phyloP scores from a whole-genome alignment of 2,113 vertebrate species.

The Tautogolabrus adspersus region DNA sequence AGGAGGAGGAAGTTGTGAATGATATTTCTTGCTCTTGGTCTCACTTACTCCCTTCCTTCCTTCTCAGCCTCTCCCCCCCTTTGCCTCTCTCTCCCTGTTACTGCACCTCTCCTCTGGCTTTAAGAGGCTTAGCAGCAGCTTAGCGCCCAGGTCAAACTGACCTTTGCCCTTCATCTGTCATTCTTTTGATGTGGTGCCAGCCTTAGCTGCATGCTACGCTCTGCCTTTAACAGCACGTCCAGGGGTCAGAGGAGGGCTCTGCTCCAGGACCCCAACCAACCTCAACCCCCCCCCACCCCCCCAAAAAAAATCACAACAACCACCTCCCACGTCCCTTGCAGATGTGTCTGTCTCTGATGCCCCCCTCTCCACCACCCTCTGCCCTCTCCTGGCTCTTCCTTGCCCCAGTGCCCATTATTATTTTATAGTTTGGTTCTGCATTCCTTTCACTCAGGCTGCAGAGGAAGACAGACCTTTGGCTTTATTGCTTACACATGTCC shows the following conservation, averaged over 20 bases:
- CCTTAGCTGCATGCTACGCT: constrained; percentile 85
- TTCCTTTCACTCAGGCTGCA: constrained; percentile 94
- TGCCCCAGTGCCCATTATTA: constrained; percentile 92
- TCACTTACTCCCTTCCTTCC: constrained; percentile 61
- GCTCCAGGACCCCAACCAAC: constrained; percentile 85
- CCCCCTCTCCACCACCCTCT: constrained; percentile 59
- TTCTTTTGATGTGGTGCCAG: constrained; percentile 95
- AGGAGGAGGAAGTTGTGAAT: constrained; percentile 67
- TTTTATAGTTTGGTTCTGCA: constrained; percentile 99
- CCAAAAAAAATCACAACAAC: constrained; percentile 10
- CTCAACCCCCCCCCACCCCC: constrained; percentile 42
- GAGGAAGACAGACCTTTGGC: constrained; percentile 92
- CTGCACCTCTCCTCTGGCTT: constrained; percentile 87
- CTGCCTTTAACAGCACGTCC: constrained; percentile 84
- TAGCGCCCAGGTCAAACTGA: constrained; percentile 92
- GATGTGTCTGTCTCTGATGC: constrained; percentile 73
- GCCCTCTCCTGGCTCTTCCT: constrained; percentile 78
- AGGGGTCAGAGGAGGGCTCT: constrained; percentile 85
- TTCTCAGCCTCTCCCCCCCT: constrained; percentile 36
- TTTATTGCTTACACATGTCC: constrained; percentile 99
- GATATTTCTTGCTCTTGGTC: constrained; percentile 62
- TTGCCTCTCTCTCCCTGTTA: constrained; percentile 64
- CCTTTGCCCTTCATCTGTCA: constrained; percentile 94
- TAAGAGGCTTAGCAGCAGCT: constrained; percentile 91
- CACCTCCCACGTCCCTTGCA: constrained; percentile 59